phyloP scores from a whole-genome alignment of 2,888 invertebrate species.

The Limnephilus lunatus region DNA sequence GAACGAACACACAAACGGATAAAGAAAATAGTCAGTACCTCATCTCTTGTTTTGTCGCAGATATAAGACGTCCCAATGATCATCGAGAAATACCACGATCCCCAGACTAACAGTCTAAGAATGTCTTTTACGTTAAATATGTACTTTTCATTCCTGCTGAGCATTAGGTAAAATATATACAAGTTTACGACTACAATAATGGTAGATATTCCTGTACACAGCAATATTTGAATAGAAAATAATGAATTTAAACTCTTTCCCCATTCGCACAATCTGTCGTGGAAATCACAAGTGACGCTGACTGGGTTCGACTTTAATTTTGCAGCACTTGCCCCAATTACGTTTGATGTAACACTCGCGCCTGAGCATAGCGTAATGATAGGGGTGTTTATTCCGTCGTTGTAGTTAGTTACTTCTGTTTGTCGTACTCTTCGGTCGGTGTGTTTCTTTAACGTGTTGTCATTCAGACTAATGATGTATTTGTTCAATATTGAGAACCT shows the following conservation, averaged over 20 bases:
- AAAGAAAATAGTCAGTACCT: neutral
- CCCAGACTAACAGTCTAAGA: neutral
- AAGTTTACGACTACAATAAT: neutral
- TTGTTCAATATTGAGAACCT: neutral
- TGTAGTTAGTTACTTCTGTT: neutral
- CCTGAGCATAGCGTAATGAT: neutral
- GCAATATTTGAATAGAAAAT: constrained; percentile 10
- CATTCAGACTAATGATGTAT: neutral
- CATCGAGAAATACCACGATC: neutral
- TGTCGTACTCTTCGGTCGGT: neutral
- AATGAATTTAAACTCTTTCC: constrained; percentile 4
- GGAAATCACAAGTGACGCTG: neutral
- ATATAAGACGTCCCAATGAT: neutral
- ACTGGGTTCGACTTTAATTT: neutral
- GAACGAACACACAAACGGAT: neutral
- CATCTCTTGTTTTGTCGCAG: neutral
- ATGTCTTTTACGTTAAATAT: neutral
- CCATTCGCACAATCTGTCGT: constrained; percentile 7
- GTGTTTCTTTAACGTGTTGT: neutral
- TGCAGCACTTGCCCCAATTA: neutral
- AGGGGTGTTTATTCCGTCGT: neutral
- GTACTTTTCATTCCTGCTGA: constrained; percentile 6
- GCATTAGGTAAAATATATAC: constrained; percentile 17
- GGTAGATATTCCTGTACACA: neutral
- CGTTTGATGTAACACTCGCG: neutral